phyloP scores from a whole-genome alignment of 2,888 invertebrate genomes.

The Ectemnius cavifrons region DNA sequence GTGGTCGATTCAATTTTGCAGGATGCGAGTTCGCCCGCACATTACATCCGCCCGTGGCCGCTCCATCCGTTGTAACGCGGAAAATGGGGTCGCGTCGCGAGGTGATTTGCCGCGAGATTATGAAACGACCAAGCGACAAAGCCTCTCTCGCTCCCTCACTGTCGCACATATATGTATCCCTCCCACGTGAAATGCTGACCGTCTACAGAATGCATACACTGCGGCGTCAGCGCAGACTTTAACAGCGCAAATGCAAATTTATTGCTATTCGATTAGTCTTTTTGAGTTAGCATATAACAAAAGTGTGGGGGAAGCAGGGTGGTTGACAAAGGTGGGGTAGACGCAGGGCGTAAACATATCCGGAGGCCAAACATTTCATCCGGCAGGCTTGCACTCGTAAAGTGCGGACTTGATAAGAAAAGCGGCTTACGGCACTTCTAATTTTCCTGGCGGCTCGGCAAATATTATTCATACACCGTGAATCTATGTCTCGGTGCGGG shows the following conservation, averaged over 20 bases:
- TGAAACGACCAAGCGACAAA: slow-evolving; percentile 64
- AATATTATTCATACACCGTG: slow-evolving; percentile 76
- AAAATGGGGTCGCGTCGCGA: slow-evolving; percentile 66
- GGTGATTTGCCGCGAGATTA: slow-evolving; percentile 73
- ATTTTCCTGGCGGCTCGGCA: slow-evolving; percentile 75
- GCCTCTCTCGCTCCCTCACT: background rate
- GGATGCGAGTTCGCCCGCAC: slow-evolving; percentile 47
- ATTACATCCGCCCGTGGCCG: slow-evolving; percentile 58
- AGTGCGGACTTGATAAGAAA: slow-evolving; percentile 73
- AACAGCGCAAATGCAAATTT: slow-evolving; percentile 76
- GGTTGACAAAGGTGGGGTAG: slow-evolving; percentile 31
- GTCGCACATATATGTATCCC: no score
- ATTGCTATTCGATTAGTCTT: slow-evolving; percentile 74
- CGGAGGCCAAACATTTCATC: slow-evolving; percentile 53
- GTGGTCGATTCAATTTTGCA: slow-evolving; percentile 50
- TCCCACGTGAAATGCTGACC: slow-evolving; percentile 62
- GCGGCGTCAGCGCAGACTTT: slow-evolving; percentile 70
- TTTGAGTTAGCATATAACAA: no score
- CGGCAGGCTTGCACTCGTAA: slow-evolving; percentile 52
- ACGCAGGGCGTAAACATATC: slow-evolving; percentile 39
- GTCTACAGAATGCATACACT: slow-evolving; percentile 64
- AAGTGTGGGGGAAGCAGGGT: background rate
- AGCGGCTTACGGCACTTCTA: slow-evolving; percentile 76
- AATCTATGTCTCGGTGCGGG: slow-evolving; percentile 69
- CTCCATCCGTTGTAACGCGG: slow-evolving; percentile 36